Base-by-base conservation (phyloP, 2,888 invertebrate species). In the Eremobia ochroleuca region DNA sequence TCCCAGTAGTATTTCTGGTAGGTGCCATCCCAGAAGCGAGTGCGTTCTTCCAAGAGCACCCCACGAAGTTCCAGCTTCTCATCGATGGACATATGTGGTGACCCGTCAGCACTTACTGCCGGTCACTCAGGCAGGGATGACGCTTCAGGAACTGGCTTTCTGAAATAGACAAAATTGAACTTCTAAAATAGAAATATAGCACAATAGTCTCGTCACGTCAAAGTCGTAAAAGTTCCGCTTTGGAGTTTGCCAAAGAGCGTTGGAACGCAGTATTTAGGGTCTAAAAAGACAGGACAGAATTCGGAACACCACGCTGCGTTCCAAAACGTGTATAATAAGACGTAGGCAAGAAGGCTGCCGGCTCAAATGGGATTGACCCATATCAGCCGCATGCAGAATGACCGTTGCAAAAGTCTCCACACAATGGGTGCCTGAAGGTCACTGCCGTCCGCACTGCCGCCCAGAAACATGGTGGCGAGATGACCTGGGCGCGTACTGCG, bases 41-140 rank as follows among this genome's bases (percentile, higher is more conserved):
- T 72, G 37, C 89, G 77, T 31, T 83, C 73, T 15, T 85, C 73
- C 9, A 86, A 62, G 13, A 86, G 76, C 2, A 78, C 61, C 3
- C 66, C 76, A 25, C 77, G 83, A 28, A 89, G 55, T 66, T 86
- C 77, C n/a, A 90, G 21, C 4, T 78, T 81, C 1, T 69, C 79
- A 25, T 85, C 80, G 28, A 91, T 64, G 5, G 85, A 87, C 90
- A 90, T 89, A 72, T 90, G 82, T 1, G 89, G 90, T 43, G 74
- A 65, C 28, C 85, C 71, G 13, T 85, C 61, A 0, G 31, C 66
- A 11, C 84, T 79, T 34, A 85, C 88, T 13, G 89, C 69, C 0
- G 86, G 85, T 91, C 90, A 91, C 4, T 67, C 72, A 31, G 88
- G 87, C 3, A 85, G 52, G 2, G 61, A 52, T 2, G 77, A 77